Evolutionary conservation across 2,797 vertebrate genomes (phyloP).

Genomic region (Alfaro cultratus): DNA sequence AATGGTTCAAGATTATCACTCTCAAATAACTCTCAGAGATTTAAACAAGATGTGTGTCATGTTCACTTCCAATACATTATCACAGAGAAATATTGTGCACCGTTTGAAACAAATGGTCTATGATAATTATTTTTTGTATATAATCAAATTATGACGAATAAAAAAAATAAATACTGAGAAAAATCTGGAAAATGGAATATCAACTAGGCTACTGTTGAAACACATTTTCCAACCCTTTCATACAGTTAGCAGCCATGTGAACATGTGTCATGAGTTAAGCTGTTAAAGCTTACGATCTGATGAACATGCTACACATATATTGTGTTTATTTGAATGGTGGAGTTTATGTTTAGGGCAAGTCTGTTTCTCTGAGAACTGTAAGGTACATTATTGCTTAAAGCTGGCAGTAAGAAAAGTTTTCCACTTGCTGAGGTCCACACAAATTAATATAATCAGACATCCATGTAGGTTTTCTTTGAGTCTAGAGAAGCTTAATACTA

Average conservation of each 20-base stretch:
- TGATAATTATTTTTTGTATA: neutral
- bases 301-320: neutral
- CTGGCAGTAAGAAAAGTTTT: neutral
- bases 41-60: neutral
- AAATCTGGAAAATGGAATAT: neutral
- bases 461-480: neutral
- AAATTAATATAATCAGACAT: neutral
- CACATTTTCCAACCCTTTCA: neutral
- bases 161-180: neutral
- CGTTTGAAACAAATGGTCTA: neutral
- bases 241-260: neutral
- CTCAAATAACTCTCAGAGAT: neutral
- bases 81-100: neutral
- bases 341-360: neutral
- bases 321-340: neutral
- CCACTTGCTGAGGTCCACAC: neutral
- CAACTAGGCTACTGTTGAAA: neutral
- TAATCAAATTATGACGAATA: neutral
- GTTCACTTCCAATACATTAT: neutral
- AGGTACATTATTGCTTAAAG: neutral
- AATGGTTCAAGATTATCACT: neutral
- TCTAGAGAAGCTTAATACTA: conserved; percentile 2
- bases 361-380: conserved; percentile 6
- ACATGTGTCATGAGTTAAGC: neutral
- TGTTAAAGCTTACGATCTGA: neutral